Evolutionary conservation across 2,888 invertebrate species (phyloP), one percentile per base, ranked within the genome.

Genomic region (Hipparchia semele): DNA sequence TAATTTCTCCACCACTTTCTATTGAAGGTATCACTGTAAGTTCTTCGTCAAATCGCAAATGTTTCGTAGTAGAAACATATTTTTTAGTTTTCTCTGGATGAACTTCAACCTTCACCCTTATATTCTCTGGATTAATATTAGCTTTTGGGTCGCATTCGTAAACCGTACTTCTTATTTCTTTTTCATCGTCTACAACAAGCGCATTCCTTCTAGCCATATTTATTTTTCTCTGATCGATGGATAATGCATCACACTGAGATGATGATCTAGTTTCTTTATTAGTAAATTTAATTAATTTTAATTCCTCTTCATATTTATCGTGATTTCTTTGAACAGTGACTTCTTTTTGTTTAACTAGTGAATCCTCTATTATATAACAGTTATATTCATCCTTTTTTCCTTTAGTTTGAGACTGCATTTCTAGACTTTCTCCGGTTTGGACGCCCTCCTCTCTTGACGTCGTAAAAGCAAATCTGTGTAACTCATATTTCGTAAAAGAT

Each of bases 341-440:
- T 62, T 62, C 46, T 23, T 70, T n/a, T 8, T 13, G 33, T 49
- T 66, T 62, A 13, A 51, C 49, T n/a, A 23, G 33, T 0, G 70
- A 13, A 51, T 62, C 72, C 45, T 33, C 46, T 49, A 33, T 58
- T 7, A 51, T 12, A 23, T 46, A 10, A 12, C 13, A 33, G 23
- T 10, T 12, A 23, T 4, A 9, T 10, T n/a, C n/a, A 46, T 72
- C 53, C 5, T 45, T 58, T 6, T 73, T 64, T n/a, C 66, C 68
- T 60, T 70, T 58, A 67, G 73, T 45, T 58, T 73, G 45, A 2
- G 77, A 23, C 2, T 68, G 70, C 69, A 87, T 82, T 79, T 89
- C 87, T 71, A 91, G 82, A 78, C 90, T 90, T 3, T 83, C 83
- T 51, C 87, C 88, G 0, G 93, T 92, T 84, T 93, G 93, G 1